Evolutionary conservation across 2,888 invertebrate genomes (phyloP).

Genomic region (Lithophane socia): DNA sequence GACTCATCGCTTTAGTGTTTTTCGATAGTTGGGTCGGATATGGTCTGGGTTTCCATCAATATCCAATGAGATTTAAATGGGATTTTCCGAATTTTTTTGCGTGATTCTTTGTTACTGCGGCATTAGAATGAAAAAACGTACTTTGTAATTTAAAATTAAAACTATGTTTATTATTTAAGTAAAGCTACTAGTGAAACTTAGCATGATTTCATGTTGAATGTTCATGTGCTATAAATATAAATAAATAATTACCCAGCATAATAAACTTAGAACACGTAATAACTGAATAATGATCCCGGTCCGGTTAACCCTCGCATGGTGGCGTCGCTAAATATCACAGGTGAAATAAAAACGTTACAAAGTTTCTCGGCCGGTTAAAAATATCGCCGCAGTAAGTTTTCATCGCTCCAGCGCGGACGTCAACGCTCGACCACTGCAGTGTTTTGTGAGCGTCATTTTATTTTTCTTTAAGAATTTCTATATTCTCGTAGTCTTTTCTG

Average conservation of each 20-base stretch:
- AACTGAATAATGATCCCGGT: constrained; percentile 33
- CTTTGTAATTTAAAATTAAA: neutral
- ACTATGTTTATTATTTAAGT: neutral
- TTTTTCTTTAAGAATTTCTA: constrained; percentile 15
- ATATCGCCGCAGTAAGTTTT: constrained; percentile 61
- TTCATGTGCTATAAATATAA: constrained; percentile 22
- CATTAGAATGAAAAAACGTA: neutral
- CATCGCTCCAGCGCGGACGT: constrained; percentile 52
- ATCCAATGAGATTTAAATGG: constrained; percentile 51
- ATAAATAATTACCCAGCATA: constrained; percentile 28
- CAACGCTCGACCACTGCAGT: constrained; percentile 61
- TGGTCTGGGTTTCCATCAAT: constrained; percentile 49
- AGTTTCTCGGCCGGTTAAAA: constrained; percentile 55
- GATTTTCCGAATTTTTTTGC: constrained; percentile 23
- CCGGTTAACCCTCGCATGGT: constrained; percentile 41
- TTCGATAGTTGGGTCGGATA: constrained; percentile 56
- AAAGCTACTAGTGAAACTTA: neutral
- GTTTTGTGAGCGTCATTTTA: constrained; percentile 34
- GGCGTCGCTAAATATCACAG: constrained; percentile 23
- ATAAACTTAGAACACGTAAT: constrained; percentile 33
- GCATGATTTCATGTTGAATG: constrained; percentile 1
- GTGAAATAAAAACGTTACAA: constrained; percentile 34
- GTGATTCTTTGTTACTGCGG: constrained; percentile 2
- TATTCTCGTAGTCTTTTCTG: neutral
- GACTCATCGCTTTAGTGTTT: constrained; percentile 69